Evolutionary conservation across 1,140 invertebrate species (phyloP), one percentile per base, ranked within the genome.

Genomic region (Melitaea cinxia): DNA sequence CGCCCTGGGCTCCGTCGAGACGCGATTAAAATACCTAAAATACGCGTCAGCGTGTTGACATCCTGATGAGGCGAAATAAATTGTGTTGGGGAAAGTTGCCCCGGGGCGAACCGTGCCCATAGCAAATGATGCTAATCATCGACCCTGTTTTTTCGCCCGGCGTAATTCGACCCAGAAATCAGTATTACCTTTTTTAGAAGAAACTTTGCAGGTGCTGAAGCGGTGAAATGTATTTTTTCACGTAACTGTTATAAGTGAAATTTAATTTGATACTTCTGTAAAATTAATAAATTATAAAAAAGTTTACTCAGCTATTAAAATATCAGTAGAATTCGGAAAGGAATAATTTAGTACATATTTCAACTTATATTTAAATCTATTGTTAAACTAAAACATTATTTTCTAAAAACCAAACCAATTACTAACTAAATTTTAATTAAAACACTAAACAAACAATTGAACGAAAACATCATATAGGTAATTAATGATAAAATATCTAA

Each of bases 51-150:
- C 82, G 83, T 87, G 86, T 87, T 89, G 86, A 89, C 86, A 80
- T 87, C 85, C 85, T 89, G 86, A 89, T 87, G 86, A 89, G 84
- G 82, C 78, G 80, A 86, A 86, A 86, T 82, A 86, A 88, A 89
- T 85, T 85, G 76, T 77, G 74, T 69, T 68, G 64, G 72, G 73
- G 74, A 65, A 74, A 68, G 67, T 70, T 71, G 75, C 76, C 81
- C 79, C 69, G 65, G 59, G 80, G 73, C 70, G 72, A 59, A 65
- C 65, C 84, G 86, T 89, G 86, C 82, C 77, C 68, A 63, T 67
- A 75, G 78, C 72, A 86, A 89, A 89, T 87, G 83, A 89, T 81
- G 82, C 77, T 80, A 87, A 89, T 89, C 82, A 87, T 75, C 77
- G 50, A 57, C 56, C 26, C 62, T 66, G 42, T 39, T 59, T 28